Evolutionary conservation across 2,797 vertebrate species (phyloP), one percentile per base, ranked within the genome.

Genomic region (Alca torda): DNA sequence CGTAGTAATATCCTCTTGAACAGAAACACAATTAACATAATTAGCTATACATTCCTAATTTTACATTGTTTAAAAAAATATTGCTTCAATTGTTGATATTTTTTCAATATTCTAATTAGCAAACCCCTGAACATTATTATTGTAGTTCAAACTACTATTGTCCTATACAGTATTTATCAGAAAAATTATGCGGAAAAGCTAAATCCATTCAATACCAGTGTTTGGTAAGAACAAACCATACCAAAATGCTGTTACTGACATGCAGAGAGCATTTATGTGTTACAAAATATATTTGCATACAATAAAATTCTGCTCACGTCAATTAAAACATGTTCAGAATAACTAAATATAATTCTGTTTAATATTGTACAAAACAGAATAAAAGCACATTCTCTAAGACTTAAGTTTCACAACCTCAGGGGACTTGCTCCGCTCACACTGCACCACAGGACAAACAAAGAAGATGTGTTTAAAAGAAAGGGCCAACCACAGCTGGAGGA

Each of bases 41-140:
- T 73, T 82, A 85, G 31, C 48, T 56, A n/a, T 91, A 82, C n/a
- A 64, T 54, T 83, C 15, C 41, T 90, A 92, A 84, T 79, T 89
- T 73, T 59, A 57, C 5, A 7, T 16, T 48, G 48, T 92, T 96
- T 81, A 83, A 65, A 76, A 76, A 77, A 91, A 89, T 13, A 70
- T 5, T 59, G 25, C 77, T 91, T 95, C 92, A 70, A 72, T 53
- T 93, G 84, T 51, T 77, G 16, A 74, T 43, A 59, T 85, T 85
- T 84, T 88, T 48, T 9, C 43, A 87, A 87, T 92, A 45, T 41
- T 94, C 70, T 96, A 95, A 95, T 94, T 80, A 89, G 53, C 51
- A 96, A 84, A 50, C 65, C n/a, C 46, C 39, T 80, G 89, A 86
- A 70, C 23, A 89, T 96, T 82, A 96, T 92, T 95, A 95, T 90